phyloP scores from a whole-genome alignment of 2,888 invertebrate genomes.

The Graphium colonna region DNA sequence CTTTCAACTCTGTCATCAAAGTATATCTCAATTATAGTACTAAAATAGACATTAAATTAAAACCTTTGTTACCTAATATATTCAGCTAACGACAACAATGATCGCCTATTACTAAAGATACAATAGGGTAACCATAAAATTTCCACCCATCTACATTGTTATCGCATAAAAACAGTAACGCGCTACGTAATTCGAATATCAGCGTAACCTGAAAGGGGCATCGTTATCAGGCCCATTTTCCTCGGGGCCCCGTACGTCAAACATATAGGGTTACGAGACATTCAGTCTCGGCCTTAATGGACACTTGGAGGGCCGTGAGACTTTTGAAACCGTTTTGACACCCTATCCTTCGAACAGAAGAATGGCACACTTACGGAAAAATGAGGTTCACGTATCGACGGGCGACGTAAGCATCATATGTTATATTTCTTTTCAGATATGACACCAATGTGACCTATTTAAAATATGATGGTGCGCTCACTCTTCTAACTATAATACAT shows the following conservation, averaged over 20 bases:
- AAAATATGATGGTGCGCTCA: no score
- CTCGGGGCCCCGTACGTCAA: slow-evolving; percentile 54
- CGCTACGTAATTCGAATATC: slow-evolving; percentile 23
- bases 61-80: no score
- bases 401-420: no score
- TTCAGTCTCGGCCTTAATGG: slow-evolving; percentile 65
- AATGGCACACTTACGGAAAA: slow-evolving; percentile 24
- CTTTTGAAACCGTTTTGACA: slow-evolving; percentile 56
- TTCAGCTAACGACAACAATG: no score
- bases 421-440: no score
- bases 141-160: not conserved
- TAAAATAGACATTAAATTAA: no score
- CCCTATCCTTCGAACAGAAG: slow-evolving; percentile 44
- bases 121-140: not conserved
- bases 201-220: slow-evolving; percentile 40
- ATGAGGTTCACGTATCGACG: slow-evolving; percentile 26
- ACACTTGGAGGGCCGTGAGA: slow-evolving; percentile 59
- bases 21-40: no score
- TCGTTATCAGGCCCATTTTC: slow-evolving; percentile 55
- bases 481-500: no score
- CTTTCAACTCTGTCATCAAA: no score
- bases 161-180: slow-evolving; percentile 2
- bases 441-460: no score
- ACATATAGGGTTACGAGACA: slow-evolving; percentile 69
- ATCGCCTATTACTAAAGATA: not conserved